Percentiles rank a stretch among this genome's conserved stretches.
Conservation (phyloP, 2,888 invertebrate species). For the Melanostoma scalare region DNA sequence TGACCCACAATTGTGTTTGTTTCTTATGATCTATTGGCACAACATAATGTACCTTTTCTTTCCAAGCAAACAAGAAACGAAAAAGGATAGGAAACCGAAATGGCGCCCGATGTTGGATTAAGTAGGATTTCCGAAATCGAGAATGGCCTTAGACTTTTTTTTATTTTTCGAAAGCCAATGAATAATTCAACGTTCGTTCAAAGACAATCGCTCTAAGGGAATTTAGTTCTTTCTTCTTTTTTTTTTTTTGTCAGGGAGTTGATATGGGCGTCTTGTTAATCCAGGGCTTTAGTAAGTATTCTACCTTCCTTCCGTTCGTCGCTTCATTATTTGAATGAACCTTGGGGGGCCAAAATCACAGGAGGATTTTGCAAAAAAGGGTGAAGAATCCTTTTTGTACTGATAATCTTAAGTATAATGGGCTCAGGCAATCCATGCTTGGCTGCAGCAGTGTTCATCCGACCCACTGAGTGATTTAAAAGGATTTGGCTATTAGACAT, state of each 20-base stretch:
- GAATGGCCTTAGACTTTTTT: slow-evolving; percentile 32
- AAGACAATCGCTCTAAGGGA: slow-evolving; percentile 41
- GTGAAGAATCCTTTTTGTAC: slow-evolving; percentile 9
- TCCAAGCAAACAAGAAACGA: not conserved
- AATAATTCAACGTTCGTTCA: slow-evolving; percentile 50
- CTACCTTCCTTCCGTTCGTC: not conserved
- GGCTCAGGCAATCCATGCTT: slow-evolving; percentile 19
- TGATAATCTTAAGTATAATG: slow-evolving; percentile 46
- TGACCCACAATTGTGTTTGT: slow-evolving; percentile 27
- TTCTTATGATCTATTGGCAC: slow-evolving; percentile 39
- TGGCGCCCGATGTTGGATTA: slow-evolving; percentile 24
- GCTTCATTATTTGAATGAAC: slow-evolving; percentile 13
- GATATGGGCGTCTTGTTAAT: slow-evolving; percentile 18
- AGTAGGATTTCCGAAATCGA: slow-evolving; percentile 45
- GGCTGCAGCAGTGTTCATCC: slow-evolving; percentile 26
- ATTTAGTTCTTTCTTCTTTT: not conserved
- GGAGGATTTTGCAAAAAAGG: slow-evolving; percentile 4
- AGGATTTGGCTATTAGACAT: slow-evolving; percentile 25
- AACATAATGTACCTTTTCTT: slow-evolving; percentile 7
- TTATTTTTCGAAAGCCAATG: slow-evolving; percentile 36
- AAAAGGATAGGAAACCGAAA: not conserved
- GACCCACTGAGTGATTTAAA: slow-evolving; percentile 30
- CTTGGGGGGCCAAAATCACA: slow-evolving; percentile 14
- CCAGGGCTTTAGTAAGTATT: not conserved
- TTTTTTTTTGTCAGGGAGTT: not conserved